Base-by-base conservation (phyloP, 2,888 invertebrate species). In the Hirtodrosophila alboralis region DNA sequence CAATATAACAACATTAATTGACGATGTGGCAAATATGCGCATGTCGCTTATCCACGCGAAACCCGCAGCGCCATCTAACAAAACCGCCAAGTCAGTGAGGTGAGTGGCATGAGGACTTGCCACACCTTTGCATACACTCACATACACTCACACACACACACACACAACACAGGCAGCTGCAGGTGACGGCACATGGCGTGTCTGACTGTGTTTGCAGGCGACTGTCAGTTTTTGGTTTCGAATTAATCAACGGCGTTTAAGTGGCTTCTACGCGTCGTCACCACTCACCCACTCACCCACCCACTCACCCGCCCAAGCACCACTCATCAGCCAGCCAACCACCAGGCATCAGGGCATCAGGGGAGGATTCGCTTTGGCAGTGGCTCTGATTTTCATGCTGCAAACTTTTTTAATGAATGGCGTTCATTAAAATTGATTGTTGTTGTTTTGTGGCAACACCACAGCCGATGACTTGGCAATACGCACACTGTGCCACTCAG, bases 341-440 rank as follows among this genome's bases (percentile, higher is more conserved):
- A 18, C 14, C 7, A 6, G 13, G 1, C 9, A 3, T 6, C 14
- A 18, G 6, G n/a, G 13, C 30, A 38, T 9, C 18, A 18, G 4
- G 18, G n/a, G 2, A 10, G 3, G 26, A 40, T 12, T 40, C 26
- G 16, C 26, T 18, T 18, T 18, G 18, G 18, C 28, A 51, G 34
- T 36, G 26, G 60, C 48, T 53, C 27, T 64, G 75, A 75, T 81
- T 81, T 78, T 64, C 60, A 65, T 60, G 63, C 58, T 62, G 52
- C 54, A 73, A 73, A 78, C 47, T 71, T 75, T 81, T 83, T 85
- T 79, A 85, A 85, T 85, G 83, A 83, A 83, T 83, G 62, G 61
- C 80, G 76, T 79, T 83, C 83, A 85, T 83, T 85, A 85, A 85
- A 85, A 83, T 77, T 83, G 85, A 83, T 83, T 84, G 83, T 83